A percentile compares a stretch with the other conserved stretches of the same genome.
Conservation (phyloP, 2,888 invertebrate genomes). For the Tholera decimalis region DNA sequence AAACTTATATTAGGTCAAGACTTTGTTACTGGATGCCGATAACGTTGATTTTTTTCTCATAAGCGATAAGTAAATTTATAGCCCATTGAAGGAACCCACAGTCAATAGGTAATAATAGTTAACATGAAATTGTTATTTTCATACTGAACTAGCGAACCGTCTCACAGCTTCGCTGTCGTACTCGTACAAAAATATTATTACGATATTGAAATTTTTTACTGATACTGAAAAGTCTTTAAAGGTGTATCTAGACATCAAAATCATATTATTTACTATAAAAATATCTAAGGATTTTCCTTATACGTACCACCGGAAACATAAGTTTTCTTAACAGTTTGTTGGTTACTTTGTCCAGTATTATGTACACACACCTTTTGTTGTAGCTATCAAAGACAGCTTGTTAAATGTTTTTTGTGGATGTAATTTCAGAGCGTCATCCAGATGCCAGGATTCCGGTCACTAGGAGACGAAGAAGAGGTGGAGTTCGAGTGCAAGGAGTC, state of each 20-base stretch:
- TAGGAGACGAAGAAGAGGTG: slow-evolving; percentile 97
- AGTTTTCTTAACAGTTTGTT: neutral
- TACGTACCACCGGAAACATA: neutral
- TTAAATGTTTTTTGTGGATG: neutral
- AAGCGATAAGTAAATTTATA: slow-evolving; percentile 73
- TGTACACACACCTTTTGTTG: neutral
- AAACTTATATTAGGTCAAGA: slow-evolving; percentile 87
- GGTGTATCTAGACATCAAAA: slow-evolving; percentile 7
- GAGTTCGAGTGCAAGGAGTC: slow-evolving; percentile 97
- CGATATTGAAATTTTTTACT: slow-evolving; percentile 32
- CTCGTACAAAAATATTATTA: slow-evolving; percentile 41
- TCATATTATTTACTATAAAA: neutral
- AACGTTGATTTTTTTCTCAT: slow-evolving; percentile 80
- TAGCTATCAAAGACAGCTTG: neutral
- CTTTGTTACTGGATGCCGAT: slow-evolving; percentile 82
- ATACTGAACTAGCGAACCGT: slow-evolving; percentile 45
- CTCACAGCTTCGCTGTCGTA: slow-evolving; percentile 21
- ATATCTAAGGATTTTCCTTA: neutral
- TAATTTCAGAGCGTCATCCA: slow-evolving; percentile 96
- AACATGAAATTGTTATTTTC: slow-evolving; percentile 55
- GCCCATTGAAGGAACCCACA: slow-evolving; percentile 65
- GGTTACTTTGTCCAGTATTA: neutral
- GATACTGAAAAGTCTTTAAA: slow-evolving; percentile 16
- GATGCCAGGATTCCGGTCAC: slow-evolving; percentile 97
- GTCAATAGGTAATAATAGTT: slow-evolving; percentile 71